A percentile compares a stretch with the other conserved stretches of the same genome.
Evolutionary conservation across 2,113 vertebrate species (phyloP).

Genomic region (Poicephalus gulielmi): DNA sequence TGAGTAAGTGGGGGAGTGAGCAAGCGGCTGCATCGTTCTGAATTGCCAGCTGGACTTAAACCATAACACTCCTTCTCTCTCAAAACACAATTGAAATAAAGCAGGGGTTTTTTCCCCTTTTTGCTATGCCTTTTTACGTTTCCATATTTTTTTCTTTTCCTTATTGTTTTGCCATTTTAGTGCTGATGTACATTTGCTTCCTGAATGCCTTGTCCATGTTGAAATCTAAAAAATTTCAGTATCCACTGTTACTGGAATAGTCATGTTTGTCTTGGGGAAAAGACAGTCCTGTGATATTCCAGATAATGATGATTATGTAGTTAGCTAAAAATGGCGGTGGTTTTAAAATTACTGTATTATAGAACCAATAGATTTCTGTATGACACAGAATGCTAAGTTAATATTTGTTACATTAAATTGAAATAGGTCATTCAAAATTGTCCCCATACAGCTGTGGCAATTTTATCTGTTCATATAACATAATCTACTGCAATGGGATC

Average conservation of each 20-base stretch:
- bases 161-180: not conserved
- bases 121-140: not conserved
- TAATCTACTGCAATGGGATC: not conserved
- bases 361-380: not conserved
- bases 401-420: not conserved
- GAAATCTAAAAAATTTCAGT: not conserved
- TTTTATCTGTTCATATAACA: not conserved
- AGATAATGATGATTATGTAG: not conserved
- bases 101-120: accelerated
- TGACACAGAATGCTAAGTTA: not conserved
- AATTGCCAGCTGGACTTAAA: no score
- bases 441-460: not conserved
- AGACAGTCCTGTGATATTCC: not conserved
- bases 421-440: not conserved
- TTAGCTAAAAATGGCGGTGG: not conserved
- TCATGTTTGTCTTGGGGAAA: not conserved
- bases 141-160: not conserved
- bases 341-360: not conserved
- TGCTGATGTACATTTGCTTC: not conserved
- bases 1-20: no score
- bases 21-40: no score
- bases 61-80: not conserved
- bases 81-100: not conserved
- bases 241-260: not conserved
- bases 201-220: not conserved